These are phyloP conservation scores for Serripes groenlandicus DNA, from an alignment of 2,888 invertebrate genomes.

Conservation along the genomic window DNA sequence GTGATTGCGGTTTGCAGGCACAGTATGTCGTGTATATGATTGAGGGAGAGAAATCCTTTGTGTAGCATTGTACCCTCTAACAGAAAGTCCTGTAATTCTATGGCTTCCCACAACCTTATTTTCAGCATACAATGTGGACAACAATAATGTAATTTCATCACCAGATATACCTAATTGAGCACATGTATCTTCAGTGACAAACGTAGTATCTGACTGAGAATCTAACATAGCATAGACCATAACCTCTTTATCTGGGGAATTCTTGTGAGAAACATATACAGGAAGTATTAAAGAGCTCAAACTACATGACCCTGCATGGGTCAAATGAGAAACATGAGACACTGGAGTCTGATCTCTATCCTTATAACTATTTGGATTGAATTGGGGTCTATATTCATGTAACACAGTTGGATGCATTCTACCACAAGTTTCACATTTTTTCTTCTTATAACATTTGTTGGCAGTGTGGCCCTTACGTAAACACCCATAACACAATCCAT, in stretches of 20 bases:
- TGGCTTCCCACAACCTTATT: conserved; percentile 29
- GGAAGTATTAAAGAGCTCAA: conserved; percentile 52
- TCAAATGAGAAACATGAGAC: no score
- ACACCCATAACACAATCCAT: conserved; percentile 51
- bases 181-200: conserved; percentile 49
- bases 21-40: conserved; percentile 52
- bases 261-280: conserved; percentile 54
- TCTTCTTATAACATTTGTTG: conserved; percentile 33
- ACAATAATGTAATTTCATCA: conserved; percentile 22
- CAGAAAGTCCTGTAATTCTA: conserved; percentile 43
- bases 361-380: no score
- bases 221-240: conserved; percentile 69
- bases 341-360: no score
- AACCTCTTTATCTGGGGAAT: conserved; percentile 55
- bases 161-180: conserved; percentile 39
- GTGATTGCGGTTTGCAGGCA: conserved; percentile 58
- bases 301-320: no score
- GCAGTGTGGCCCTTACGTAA: conserved; percentile 43
- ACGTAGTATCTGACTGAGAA: conserved; percentile 66
- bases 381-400: no score
- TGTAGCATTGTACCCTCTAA: conserved; percentile 38
- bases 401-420: conserved; percentile 47
- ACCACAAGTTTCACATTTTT: conserved; percentile 39
- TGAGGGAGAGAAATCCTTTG: conserved; percentile 54
- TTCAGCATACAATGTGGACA: conserved; percentile 59